Evolutionary conservation across 2,797 vertebrate species (phyloP).

Genomic region (Valencia hispanica): DNA sequence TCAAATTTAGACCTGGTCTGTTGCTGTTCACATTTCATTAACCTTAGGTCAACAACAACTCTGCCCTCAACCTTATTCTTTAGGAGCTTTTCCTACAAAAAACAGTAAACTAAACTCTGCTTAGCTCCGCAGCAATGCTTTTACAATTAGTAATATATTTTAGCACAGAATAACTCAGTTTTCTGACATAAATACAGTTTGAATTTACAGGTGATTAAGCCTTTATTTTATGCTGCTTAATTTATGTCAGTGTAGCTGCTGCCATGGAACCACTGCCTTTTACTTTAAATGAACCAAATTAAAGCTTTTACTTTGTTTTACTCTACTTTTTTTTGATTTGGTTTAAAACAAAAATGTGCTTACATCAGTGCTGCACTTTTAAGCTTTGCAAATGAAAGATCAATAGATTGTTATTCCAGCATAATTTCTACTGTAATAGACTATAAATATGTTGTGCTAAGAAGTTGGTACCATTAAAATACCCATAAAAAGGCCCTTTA

Average conservation of each 20-base stretch:
- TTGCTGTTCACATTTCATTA: slow-evolving; percentile 69
- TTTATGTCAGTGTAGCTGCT: neutral
- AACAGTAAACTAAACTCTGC: slow-evolving; percentile 7
- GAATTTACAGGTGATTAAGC: neutral
- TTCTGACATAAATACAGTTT: neutral
- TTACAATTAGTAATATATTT: neutral
- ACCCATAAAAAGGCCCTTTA: neutral
- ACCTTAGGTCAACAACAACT: slow-evolving; percentile 55
- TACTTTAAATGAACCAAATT: neutral
- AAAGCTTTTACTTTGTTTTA: neutral
- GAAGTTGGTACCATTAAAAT: neutral
- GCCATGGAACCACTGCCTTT: neutral
- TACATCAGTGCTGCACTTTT: neutral
- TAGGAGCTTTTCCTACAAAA: slow-evolving; percentile 18
- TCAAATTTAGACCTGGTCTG: slow-evolving; percentile 52
- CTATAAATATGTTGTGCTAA: neutral
- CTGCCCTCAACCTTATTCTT: slow-evolving; percentile 3
- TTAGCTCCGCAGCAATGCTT: slow-evolving; percentile 10
- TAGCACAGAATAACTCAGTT: neutral
- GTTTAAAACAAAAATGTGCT: neutral
- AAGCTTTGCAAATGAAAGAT: neutral
- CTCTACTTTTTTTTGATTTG: neutral
- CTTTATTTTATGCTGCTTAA: neutral
- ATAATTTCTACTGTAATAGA: neutral
- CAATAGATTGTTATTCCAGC: neutral